Evolutionary conservation across 37 sponge, comb jelly and placozoan genomes (phyloP).

Genomic region (Axinella damicornis): DNA sequence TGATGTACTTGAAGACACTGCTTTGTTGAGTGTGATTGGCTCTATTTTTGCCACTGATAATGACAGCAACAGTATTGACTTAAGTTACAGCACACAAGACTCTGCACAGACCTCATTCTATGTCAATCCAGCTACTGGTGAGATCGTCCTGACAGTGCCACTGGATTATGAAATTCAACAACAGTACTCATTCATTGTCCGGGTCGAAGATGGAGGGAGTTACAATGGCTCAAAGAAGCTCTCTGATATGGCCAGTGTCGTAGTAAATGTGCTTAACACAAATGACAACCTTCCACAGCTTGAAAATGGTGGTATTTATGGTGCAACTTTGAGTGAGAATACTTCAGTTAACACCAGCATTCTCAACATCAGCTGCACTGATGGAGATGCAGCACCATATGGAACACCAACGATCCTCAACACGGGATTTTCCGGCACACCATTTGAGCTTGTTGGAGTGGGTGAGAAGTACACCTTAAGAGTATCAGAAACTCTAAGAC

Average conservation of each 20-base stretch:
- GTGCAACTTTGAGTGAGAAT: conserved; percentile 56
- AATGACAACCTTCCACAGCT: conserved; percentile 71
- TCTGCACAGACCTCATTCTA: conserved; percentile 34
- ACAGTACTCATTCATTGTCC: conserved; percentile 33
- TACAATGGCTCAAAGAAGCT: conserved; percentile 61
- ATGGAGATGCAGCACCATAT: conserved; percentile 58
- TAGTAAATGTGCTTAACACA: conserved; percentile 45
- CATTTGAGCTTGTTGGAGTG: conserved; percentile 28
- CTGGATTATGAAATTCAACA: conserved; percentile 59
- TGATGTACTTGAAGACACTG: conserved; percentile 52
- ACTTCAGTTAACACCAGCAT: conserved; percentile 42
- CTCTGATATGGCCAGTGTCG: conserved; percentile 29
- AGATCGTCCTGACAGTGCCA: conserved; percentile 44
- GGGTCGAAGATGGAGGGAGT: conserved; percentile 68
- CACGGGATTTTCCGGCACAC: conserved; percentile 5
- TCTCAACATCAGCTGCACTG: conserved; percentile 58
- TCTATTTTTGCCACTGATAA: conserved; percentile 47
- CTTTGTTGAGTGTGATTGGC: conserved; percentile 32
- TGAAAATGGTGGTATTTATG: conserved; percentile 69
- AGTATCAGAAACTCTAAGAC: conserved; percentile 37
- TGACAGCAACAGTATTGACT: conserved; percentile 41
- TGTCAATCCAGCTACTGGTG: conserved; percentile 58
- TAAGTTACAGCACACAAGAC: conserved; percentile 35
- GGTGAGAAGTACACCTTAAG: conserved; percentile 14
- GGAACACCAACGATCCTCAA: conserved; percentile 12